A percentile compares a stretch with the other conserved stretches of the same genome.
phyloP scores from a whole-genome alignment of 2,888 invertebrate species.

The Drosophila recens region DNA sequence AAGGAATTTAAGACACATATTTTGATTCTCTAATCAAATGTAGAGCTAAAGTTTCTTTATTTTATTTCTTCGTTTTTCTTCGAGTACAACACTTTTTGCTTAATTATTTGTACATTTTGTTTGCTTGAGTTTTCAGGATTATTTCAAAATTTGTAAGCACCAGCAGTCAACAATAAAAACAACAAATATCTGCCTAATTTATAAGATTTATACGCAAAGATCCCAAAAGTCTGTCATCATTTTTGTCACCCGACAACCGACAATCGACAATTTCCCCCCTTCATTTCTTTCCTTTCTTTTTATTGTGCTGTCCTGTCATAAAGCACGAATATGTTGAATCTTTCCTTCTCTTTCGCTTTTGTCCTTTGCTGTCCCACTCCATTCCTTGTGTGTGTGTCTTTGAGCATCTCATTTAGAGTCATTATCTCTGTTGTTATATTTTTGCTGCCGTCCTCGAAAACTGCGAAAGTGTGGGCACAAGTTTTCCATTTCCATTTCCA shows the following conservation, averaged over 20 bases:
- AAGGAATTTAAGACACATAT: neutral
- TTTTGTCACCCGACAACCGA: slow-evolving; percentile 13
- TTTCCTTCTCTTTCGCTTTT: slow-evolving; percentile 8
- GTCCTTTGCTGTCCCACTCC: neutral
- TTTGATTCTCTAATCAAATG: slow-evolving; percentile 1
- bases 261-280: neutral
- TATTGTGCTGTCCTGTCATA: slow-evolving; percentile 52
- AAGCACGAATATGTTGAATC: slow-evolving; percentile 65
- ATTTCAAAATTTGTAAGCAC: slow-evolving; percentile 39
- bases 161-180: neutral
- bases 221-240: slow-evolving; percentile 43
- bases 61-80: slow-evolving; percentile 5
- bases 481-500: slow-evolving; percentile 14
- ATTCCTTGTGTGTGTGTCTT: slow-evolving; percentile 1
- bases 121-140: slow-evolving; percentile 35
- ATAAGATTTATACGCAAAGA: slow-evolving; percentile 55
- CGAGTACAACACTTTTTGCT: neutral
- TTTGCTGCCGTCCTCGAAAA: slow-evolving; percentile 33
- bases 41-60: slow-evolving; percentile 23
- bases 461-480: slow-evolving; percentile 24
- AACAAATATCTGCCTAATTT: slow-evolving; percentile 53
- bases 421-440: slow-evolving; percentile 36
- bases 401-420: slow-evolving; percentile 16
- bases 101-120: slow-evolving; percentile 14
- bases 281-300: neutral